phyloP scores from a whole-genome alignment of 1,140 invertebrate species.

The Drosophila arawakana region DNA sequence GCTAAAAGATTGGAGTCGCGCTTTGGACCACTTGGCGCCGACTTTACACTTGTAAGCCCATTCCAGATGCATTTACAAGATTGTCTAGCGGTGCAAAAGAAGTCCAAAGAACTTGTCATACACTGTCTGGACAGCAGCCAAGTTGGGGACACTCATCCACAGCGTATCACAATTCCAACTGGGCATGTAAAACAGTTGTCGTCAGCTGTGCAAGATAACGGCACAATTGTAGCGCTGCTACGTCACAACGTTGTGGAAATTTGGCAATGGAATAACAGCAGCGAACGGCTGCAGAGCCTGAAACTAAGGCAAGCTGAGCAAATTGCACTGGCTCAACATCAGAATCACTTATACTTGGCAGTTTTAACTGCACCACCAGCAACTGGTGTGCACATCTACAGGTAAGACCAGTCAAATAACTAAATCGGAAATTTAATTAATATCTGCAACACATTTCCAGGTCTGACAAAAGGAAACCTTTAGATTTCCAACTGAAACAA shows the following conservation, averaged over 20 bases:
- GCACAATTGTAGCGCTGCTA: slow-evolving; percentile 32
- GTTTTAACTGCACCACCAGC: slow-evolving; percentile 40
- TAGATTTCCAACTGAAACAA: slow-evolving; percentile 42
- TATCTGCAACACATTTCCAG: slow-evolving; percentile 9
- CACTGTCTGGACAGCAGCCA: slow-evolving; percentile 24
- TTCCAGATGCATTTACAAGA: slow-evolving; percentile 29
- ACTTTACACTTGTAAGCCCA: not conserved
- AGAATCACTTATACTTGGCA: slow-evolving; percentile 41
- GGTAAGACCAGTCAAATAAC: slow-evolving; percentile 16
- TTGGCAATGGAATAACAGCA: slow-evolving; percentile 43
- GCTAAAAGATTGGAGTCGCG: not conserved
- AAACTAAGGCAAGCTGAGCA: slow-evolving; percentile 29
- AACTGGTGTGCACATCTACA: slow-evolving; percentile 55
- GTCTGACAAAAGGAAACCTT: not conserved
- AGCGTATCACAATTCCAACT: slow-evolving; percentile 18
- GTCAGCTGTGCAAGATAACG: slow-evolving; percentile 2
- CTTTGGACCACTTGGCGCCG: slow-evolving; percentile 2
- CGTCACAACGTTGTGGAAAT: slow-evolving; percentile 46
- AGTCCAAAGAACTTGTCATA: slow-evolving; percentile 30
- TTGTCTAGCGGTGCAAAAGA: slow-evolving; percentile 36
- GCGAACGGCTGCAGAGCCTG: slow-evolving; percentile 23
- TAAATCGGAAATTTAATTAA: not conserved
- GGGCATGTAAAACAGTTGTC: slow-evolving; percentile 58
- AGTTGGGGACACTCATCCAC: slow-evolving; percentile 1
- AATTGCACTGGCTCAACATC: slow-evolving; percentile 23